Evolutionary conservation across 2,888 invertebrate genomes (phyloP).

Genomic region (Serripes groenlandicus): DNA sequence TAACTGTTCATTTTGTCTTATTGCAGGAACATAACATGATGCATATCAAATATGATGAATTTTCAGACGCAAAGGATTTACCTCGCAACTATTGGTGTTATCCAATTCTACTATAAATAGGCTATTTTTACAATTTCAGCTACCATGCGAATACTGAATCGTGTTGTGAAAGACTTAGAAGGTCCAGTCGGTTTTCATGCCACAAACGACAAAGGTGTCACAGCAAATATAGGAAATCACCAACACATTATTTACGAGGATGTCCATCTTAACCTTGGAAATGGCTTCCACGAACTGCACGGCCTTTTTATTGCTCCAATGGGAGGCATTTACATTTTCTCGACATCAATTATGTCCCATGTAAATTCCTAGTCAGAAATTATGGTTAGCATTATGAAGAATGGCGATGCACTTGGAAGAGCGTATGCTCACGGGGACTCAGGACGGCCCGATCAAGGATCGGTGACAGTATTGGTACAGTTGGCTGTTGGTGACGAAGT

Average conservation of each 20-base stretch:
- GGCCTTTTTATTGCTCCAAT: conserved; percentile 26
- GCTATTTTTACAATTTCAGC: too few relatives aligned
- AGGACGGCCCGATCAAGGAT: conserved; percentile 20
- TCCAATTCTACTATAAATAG: too few relatives aligned
- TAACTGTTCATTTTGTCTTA: too few relatives aligned
- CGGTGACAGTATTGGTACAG: conserved; percentile 12
- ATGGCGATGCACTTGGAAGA: conserved; percentile 3
- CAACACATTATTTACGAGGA: conserved; percentile 9
- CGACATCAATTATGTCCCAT: neutral
- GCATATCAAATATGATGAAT: too few relatives aligned
- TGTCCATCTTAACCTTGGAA: conserved; percentile 20
- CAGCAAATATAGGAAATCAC: neutral
- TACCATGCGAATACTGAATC: neutral
- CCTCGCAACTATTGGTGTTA: too few relatives aligned
- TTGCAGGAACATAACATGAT: too few relatives aligned
- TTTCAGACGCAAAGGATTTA: too few relatives aligned
- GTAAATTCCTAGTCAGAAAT: too few relatives aligned
- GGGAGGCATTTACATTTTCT: conserved; percentile 19
- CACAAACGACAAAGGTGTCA: neutral
- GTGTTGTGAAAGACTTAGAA: neutral
- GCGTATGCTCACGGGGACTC: conserved; percentile 9
- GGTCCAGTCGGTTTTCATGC: conserved; percentile 30
- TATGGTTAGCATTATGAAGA: neutral
- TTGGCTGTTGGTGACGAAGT: conserved; percentile 17
- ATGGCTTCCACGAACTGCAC: neutral